Evolutionary conservation across 2,797 vertebrate species (phyloP).

Genomic region (Vireo griseus): DNA sequence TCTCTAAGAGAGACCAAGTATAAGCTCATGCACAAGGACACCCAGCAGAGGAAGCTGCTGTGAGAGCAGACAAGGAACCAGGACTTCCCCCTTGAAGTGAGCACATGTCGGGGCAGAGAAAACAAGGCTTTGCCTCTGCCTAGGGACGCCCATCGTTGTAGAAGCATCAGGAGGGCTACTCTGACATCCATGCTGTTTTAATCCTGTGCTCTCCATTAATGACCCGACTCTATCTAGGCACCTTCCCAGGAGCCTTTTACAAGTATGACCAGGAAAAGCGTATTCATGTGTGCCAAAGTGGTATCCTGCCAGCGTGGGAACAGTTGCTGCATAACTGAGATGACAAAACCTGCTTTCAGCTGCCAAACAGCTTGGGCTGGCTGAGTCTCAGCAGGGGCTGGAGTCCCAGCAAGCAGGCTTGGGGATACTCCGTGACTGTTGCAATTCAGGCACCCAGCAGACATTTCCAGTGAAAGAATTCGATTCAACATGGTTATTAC

Average conservation of each 20-base stretch:
- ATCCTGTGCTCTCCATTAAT: background rate
- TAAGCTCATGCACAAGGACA: accelerated
- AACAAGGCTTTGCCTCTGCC: background rate
- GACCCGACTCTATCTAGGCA: background rate
- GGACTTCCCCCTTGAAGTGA: background rate
- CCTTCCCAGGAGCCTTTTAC: background rate
- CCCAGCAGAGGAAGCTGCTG: background rate
- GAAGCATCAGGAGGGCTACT: background rate
- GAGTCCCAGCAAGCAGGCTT: background rate
- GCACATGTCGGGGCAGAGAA: accelerated
- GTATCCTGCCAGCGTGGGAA: background rate
- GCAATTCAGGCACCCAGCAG: background rate
- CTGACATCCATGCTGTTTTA: background rate
- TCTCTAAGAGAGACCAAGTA: background rate
- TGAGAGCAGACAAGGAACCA: background rate
- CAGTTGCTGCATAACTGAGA: background rate
- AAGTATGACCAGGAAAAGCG: background rate
- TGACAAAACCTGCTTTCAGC: conserved; percentile 28
- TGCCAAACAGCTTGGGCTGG: background rate
- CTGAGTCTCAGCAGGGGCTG: background rate
- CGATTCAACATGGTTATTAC: background rate
- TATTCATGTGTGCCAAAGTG: background rate
- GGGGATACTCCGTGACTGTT: background rate
- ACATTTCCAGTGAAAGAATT: background rate
- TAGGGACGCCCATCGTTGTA: accelerated